Conservation (phyloP, 2,113 vertebrate species). For the Stegostoma tigrinum region DNA sequence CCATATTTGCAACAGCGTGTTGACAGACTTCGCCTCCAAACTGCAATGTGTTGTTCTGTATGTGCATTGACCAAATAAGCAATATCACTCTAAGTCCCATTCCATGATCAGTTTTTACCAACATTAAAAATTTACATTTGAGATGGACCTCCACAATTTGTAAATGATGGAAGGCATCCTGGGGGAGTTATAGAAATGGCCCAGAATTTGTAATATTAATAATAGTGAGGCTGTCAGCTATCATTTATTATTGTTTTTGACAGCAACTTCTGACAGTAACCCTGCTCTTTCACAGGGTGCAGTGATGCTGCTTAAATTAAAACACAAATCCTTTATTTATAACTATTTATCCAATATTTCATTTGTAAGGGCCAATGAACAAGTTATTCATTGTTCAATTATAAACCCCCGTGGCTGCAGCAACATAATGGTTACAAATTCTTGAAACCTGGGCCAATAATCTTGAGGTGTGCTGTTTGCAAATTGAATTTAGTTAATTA, state of each 20-base stretch:
- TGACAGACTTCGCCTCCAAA: not conserved
- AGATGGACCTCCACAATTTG: not conserved
- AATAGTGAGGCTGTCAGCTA: not conserved
- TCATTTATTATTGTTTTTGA: not conserved
- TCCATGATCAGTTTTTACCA: not conserved
- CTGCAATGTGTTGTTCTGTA: not conserved
- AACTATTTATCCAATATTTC: not conserved
- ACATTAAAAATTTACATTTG: not conserved
- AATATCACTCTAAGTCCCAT: no score
- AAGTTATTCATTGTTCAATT: not conserved
- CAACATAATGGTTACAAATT: not conserved
- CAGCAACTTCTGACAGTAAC: not conserved
- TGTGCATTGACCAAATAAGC: not conserved
- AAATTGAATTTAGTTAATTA: not conserved
- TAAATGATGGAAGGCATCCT: not conserved
- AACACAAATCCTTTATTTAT: not conserved
- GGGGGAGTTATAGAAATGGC: not conserved
- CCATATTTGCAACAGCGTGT: not conserved
- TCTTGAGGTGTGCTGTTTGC: not conserved
- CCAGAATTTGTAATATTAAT: not conserved
- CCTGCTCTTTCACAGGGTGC: no score
- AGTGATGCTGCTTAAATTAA: not conserved
- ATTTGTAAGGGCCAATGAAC: not conserved
- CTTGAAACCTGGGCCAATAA: not conserved
- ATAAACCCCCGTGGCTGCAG: not conserved